These are phyloP conservation scores for Trichogramma dendrolimi DNA, from an alignment of 2,888 invertebrate genomes.

Conservation along the genomic window DNA sequence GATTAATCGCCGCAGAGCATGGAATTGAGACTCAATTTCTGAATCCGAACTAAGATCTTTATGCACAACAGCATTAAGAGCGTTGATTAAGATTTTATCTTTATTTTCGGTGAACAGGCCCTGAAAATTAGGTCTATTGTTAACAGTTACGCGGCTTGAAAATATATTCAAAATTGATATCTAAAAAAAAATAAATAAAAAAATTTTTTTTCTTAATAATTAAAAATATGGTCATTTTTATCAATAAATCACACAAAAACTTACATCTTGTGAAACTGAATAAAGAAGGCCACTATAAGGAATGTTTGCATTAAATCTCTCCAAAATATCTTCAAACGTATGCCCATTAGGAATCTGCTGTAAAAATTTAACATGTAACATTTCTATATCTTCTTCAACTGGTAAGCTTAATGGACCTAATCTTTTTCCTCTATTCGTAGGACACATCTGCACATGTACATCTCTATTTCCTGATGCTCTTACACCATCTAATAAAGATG, in stretches of 20 bases:
- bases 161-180: neutral
- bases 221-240: too few species aligned
- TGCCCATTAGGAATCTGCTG: constrained; percentile 63
- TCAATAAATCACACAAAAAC: constrained; percentile 44
- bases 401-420: constrained; percentile 84
- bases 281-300: constrained; percentile 96
- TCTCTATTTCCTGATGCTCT: constrained; percentile 95
- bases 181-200: too few species aligned
- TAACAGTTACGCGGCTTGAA: neutral
- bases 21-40: constrained; percentile 92
- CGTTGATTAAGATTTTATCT: constrained; percentile 89
- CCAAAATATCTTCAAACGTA: constrained; percentile 75
- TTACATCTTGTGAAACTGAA: constrained; percentile 93
- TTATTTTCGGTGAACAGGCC: constrained; percentile 97
- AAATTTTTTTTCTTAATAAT: too few species aligned
- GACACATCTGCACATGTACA: constrained; percentile 85
- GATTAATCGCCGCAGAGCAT: constrained; percentile 84
- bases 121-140: constrained; percentile 55
- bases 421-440: constrained; percentile 80
- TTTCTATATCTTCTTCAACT: constrained; percentile 96
- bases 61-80: constrained; percentile 78
- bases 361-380: constrained; percentile 78
- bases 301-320: constrained; percentile 94
- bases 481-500: constrained; percentile 93
- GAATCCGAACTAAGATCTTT: constrained; percentile 63